Evolutionary conservation across 2,113 vertebrate genomes (phyloP), one percentile per base, ranked within the genome.

Genomic region (Rissa tridactyla): DNA sequence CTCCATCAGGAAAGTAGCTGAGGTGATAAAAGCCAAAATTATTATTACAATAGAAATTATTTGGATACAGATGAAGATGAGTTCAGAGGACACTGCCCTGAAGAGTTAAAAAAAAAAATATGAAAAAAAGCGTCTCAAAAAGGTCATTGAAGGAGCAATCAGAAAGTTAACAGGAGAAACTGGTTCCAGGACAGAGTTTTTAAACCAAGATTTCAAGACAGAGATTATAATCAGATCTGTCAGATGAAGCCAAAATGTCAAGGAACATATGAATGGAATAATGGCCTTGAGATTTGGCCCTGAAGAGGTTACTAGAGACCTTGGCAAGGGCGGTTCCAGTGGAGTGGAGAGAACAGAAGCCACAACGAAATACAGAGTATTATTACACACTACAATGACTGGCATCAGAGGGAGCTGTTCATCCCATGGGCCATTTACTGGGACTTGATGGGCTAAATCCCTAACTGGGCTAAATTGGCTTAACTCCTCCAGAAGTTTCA

Each of bases 191-290:
- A 86, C 76, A 82, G 65, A 82, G n/a, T 66, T 47, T 70, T 94
- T 78, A 52, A 91, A 97, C 19, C 44, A 85, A 77, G 64, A 66
- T 91, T 95, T 95, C 75, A 73, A 88, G 58, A 65, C 70, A 85
- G 46, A 38, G 38, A 91, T 80, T 82, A 25, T 92, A 96, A 95
- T 91, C 61, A 87, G 71, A 29, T 82, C 75, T 95, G 91, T 95
- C 94, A 95, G 89, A 95, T 73, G 66, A 69, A 91, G 91, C 84
- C 96, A 97, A 94, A 91, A 95, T 87, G 92, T 92, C 96, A 94
- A 94, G 83, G 78, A 97, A 95, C 96, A 96, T 96, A 90, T 91
- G 94, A 97, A 86, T 5, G 10, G 71, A 95, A 94, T 94, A 94
- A 94, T 92, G 91, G 94, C 91, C 78, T 90, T 83, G 92, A 95